phyloP scores from a whole-genome alignment of 2,888 invertebrate species.

The Coelogynopora nodosa region DNA sequence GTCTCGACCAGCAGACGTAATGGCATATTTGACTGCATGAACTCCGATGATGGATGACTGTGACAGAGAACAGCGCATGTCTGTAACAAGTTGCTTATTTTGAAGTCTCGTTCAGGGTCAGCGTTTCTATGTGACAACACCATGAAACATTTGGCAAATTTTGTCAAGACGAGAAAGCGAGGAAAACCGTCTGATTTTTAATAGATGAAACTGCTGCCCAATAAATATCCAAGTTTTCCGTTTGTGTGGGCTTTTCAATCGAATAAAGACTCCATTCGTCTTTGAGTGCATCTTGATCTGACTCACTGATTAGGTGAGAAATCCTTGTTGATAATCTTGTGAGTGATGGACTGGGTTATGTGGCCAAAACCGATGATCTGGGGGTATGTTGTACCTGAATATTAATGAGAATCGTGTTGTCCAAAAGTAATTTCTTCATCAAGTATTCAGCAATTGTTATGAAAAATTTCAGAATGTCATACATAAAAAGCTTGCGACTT shows the following conservation, averaged over 20 bases:
- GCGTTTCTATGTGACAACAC: background rate
- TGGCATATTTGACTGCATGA: no score
- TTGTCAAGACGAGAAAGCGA: background rate
- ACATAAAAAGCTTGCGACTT: no score
- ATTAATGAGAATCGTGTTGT: background rate
- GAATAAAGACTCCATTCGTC: no score
- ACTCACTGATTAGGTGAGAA: no score
- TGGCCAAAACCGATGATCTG: no score
- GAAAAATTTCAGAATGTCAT: background rate
- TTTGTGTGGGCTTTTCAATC: background rate
- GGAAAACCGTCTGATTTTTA: background rate
- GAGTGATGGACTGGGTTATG: no score
- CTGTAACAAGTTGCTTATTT: no score
- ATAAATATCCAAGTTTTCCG: background rate
- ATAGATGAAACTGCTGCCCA: background rate
- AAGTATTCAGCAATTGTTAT: background rate
- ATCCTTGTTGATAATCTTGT: no score
- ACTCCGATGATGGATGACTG: no score
- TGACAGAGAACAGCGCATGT: no score
- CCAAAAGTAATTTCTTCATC: background rate
- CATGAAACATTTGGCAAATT: background rate
- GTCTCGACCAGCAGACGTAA: no score
- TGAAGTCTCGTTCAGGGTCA: background rate
- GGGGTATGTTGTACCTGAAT: background rate
- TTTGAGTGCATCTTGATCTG: no score